Evolutionary conservation across 2,888 invertebrate genomes (phyloP).

Genomic region (Tetanocera ferruginea): DNA sequence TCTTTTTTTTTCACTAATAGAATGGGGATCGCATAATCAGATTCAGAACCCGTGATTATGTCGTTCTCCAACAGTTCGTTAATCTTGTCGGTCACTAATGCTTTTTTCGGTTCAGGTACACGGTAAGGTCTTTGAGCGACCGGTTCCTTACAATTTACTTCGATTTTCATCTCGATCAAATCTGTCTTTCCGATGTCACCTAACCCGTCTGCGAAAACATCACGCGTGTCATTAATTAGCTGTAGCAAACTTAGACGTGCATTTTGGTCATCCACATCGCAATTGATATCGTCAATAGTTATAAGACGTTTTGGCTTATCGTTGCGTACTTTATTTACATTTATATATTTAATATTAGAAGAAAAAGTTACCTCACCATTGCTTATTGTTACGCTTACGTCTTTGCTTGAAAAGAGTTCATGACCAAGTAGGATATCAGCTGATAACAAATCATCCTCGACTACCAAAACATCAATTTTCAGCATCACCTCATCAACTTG

Average conservation of each 20-base stretch:
- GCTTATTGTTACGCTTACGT: neutral
- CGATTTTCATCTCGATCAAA: conserved; percentile 41
- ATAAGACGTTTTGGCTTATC: too few species aligned
- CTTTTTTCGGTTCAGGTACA: conserved; percentile 42
- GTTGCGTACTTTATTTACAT: neutral
- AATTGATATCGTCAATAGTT: neutral
- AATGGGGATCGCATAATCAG: conserved; percentile 45
- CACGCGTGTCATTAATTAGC: conserved; percentile 30
- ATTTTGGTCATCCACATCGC: neutral
- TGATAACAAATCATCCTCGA: conserved; percentile 38
- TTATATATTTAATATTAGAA: neutral
- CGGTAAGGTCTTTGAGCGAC: conserved; percentile 40
- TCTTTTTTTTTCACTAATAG: conserved; percentile 45
- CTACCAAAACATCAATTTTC: conserved; percentile 24
- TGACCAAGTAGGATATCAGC: conserved; percentile 41
- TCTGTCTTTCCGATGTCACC: conserved; percentile 38
- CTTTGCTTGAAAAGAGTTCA: conserved; percentile 31
- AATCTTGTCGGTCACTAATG: conserved; percentile 34
- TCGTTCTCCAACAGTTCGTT: conserved; percentile 42
- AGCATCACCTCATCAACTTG: conserved; percentile 34
- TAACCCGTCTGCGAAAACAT: conserved; percentile 33
- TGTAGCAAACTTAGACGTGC: neutral
- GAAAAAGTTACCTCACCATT: neutral
- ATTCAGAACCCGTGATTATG: conserved; percentile 41
- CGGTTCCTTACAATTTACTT: conserved; percentile 30